Evolutionary conservation across 2,888 invertebrate species (phyloP).

Genomic region (Scaptomyza polygonia): DNA sequence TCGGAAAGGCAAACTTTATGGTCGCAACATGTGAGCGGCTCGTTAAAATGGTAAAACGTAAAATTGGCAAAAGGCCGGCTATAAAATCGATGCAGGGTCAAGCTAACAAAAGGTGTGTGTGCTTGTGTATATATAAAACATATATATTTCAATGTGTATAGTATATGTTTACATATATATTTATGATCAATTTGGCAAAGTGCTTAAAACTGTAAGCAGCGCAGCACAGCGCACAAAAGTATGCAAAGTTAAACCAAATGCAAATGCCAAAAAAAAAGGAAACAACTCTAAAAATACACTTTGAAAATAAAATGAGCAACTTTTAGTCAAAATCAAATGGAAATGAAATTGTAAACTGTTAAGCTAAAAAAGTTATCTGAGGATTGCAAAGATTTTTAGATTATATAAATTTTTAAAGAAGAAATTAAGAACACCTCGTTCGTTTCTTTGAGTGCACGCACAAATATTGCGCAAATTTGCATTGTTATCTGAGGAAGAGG

Average conservation of each 20-base stretch:
- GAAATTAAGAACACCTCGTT: neutral
- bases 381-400: too few species aligned
- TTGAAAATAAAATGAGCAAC: neutral
- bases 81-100: constrained; percentile 70
- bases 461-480: constrained; percentile 70
- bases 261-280: constrained; percentile 29
- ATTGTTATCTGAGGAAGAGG: constrained; percentile 60
- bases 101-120: constrained; percentile 26
- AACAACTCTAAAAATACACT: constrained; percentile 20
- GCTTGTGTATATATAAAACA: neutral
- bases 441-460: neutral
- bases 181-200: constrained; percentile 74
- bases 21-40: constrained; percentile 54
- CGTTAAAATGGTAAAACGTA: constrained; percentile 62
- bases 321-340: neutral
- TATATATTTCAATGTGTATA: constrained; percentile 12
- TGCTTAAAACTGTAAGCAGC: constrained; percentile 74
- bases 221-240: constrained; percentile 50
- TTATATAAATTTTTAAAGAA: neutral
- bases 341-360: too few species aligned
- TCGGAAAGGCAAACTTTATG: constrained; percentile 54
- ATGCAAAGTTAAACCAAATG: constrained; percentile 65
- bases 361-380: too few species aligned
- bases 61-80: constrained; percentile 63
- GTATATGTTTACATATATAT: constrained; percentile 37